Conservation (phyloP, 1,140 invertebrate genomes). For the Sarcophaga bullata region DNA sequence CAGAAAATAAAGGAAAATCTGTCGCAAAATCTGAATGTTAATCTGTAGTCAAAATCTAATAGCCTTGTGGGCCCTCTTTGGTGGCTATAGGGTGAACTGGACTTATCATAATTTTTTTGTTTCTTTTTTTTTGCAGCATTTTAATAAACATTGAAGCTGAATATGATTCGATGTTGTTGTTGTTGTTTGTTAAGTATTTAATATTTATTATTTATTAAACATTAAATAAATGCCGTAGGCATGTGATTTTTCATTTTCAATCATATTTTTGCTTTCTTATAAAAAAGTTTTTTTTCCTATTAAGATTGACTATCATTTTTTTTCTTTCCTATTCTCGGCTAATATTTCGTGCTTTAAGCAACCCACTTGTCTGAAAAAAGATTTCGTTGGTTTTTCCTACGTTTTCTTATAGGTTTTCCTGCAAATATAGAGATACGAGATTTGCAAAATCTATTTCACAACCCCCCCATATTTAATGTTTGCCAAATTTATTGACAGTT, state of each 20-base stretch:
- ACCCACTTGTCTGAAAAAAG: conserved; percentile 3
- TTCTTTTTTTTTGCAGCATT: too few species aligned
- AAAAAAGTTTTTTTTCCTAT: neutral
- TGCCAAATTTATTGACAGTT: conserved; percentile 21
- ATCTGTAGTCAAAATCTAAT: too few species aligned
- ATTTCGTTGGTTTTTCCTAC: neutral
- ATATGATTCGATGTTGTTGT: neutral
- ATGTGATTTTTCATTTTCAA: conserved; percentile 19
- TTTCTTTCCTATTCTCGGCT: neutral
- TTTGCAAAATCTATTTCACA: conserved; percentile 21
- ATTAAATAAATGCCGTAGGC: conserved; percentile 14
- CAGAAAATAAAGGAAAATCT: too few species aligned
- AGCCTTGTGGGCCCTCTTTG: too few species aligned
- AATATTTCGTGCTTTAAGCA: neutral
- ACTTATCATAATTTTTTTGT: too few species aligned
- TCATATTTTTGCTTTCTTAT: conserved; percentile 2
- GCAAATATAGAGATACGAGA: neutral
- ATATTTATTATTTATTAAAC: neutral
- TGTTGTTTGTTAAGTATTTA: neutral
- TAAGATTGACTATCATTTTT: conserved; percentile 24
- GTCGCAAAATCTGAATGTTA: too few species aligned
- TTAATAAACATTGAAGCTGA: neutral
- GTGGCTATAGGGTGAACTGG: too few species aligned
- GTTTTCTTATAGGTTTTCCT: too few species aligned
- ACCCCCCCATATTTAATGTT: conserved; percentile 27